Evolutionary conservation across 2,113 vertebrate genomes (phyloP).

Genomic region (Athene cunicularia): DNA sequence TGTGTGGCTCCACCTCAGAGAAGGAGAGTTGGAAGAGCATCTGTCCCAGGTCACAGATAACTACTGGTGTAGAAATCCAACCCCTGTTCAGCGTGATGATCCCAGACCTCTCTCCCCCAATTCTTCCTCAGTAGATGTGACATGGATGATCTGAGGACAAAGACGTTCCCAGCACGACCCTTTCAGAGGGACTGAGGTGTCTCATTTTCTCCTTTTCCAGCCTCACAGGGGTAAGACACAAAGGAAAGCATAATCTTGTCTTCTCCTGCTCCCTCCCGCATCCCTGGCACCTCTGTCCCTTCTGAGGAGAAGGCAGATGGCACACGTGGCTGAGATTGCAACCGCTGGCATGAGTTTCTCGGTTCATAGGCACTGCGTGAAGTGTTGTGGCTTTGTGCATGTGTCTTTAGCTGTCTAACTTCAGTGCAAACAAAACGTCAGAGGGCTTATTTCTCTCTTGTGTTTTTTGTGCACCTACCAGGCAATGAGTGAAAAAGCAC

Average conservation of each 20-base stretch:
- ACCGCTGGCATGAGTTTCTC: background rate
- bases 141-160: background rate
- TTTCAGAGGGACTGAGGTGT: background rate
- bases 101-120: background rate
- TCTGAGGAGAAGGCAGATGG: background rate
- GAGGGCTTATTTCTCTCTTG: background rate
- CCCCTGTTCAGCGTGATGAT: background rate
- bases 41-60: background rate
- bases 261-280: background rate
- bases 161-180: background rate
- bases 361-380: background rate
- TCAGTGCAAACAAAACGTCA: background rate
- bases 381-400: background rate
- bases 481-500: background rate
- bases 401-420: background rate
- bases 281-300: rapidly evolving
- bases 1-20: background rate
- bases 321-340: background rate
- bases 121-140: background rate
- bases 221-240: background rate
- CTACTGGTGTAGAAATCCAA: background rate
- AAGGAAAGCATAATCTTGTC: background rate
- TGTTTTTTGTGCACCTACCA: background rate
- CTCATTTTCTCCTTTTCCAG: background rate
- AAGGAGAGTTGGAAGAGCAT: background rate